These are phyloP conservation scores for Polymixis flavicincta DNA, from an alignment of 2,888 invertebrate genomes.

Conservation along the genomic window DNA sequence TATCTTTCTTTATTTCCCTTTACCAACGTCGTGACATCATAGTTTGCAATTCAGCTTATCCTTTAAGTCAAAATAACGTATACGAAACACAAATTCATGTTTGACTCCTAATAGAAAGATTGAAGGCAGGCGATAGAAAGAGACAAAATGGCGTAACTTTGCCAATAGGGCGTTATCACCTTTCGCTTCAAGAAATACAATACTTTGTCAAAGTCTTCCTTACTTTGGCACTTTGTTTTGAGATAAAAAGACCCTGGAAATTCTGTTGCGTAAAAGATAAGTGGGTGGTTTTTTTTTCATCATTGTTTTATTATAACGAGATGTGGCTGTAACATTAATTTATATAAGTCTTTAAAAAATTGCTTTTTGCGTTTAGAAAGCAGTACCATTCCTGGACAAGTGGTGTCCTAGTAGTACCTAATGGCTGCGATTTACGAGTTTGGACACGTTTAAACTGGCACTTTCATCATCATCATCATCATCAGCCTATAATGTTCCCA, in stretches of 20 bases:
- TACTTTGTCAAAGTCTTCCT: constrained; percentile 30
- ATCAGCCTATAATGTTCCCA: no score
- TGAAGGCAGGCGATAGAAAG: constrained; percentile 19
- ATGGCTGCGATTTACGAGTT: no score
- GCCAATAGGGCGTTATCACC: constrained; percentile 14
- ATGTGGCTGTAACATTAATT: not conserved
- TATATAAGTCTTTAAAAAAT: not conserved
- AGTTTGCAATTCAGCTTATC: constrained; percentile 25
- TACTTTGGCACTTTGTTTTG: constrained; percentile 27
- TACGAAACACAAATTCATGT: constrained; percentile 16
- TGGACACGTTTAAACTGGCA: no score
- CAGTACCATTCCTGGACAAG: no score
- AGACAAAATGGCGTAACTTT: constrained; percentile 31
- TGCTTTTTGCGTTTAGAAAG: not conserved
- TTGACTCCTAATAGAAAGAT: constrained; percentile 38
- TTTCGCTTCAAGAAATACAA: constrained; percentile 37
- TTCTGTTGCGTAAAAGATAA: constrained; percentile 31
- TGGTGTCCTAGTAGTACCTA: no score
- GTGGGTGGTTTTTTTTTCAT: constrained; percentile 2
- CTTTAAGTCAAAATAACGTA: not conserved
- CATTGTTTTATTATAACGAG: not conserved
- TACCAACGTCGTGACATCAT: not conserved
- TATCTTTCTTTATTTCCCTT: not conserved
- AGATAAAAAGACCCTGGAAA: constrained; percentile 20
- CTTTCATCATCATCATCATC: no score